Evolutionary conservation across 2,797 vertebrate species (phyloP).

Genomic region (Enteromius treurensis): DNA sequence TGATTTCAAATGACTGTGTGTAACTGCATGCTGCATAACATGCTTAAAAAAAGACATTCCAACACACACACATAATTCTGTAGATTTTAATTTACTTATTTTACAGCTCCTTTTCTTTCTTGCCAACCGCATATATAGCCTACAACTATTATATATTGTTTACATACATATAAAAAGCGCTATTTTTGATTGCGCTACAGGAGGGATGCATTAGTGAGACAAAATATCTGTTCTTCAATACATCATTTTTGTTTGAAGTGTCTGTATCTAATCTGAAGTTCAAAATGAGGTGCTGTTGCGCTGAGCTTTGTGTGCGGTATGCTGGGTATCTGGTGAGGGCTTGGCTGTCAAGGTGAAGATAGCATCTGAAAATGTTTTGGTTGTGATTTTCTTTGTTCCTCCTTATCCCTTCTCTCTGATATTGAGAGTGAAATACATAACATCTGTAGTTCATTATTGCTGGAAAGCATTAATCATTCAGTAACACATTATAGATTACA

Average conservation of each 20-base stretch:
- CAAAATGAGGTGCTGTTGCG: conserved; percentile 35
- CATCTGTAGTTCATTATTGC: conserved; percentile 16
- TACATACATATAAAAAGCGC: neutral
- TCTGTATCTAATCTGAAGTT: conserved; percentile 46
- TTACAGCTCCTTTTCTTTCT: neutral
- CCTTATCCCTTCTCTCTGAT: neutral
- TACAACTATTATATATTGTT: neutral
- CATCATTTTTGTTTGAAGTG: conserved; percentile 48
- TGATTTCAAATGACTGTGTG: neutral
- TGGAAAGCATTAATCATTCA: conserved; percentile 12
- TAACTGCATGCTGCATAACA: neutral
- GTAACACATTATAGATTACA: neutral
- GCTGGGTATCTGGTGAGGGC: conserved; percentile 15
- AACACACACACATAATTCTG: neutral
- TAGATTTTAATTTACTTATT: neutral
- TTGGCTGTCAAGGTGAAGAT: conserved; percentile 25
- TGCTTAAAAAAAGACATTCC: neutral
- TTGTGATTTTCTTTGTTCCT: conserved; percentile 16
- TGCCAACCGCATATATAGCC: too few relatives aligned
- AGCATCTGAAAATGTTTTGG: conserved; percentile 8
- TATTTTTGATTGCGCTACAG: neutral
- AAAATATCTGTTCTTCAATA: conserved; percentile 21
- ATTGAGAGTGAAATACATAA: conserved; percentile 1
- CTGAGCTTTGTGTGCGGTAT: conserved; percentile 15
- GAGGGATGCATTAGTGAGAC: conserved; percentile 24